These are phyloP conservation scores for Dysidea cf. avara DNA, from an alignment of 37 sponge, comb jelly and placozoan species.

Conservation along the genomic window DNA sequence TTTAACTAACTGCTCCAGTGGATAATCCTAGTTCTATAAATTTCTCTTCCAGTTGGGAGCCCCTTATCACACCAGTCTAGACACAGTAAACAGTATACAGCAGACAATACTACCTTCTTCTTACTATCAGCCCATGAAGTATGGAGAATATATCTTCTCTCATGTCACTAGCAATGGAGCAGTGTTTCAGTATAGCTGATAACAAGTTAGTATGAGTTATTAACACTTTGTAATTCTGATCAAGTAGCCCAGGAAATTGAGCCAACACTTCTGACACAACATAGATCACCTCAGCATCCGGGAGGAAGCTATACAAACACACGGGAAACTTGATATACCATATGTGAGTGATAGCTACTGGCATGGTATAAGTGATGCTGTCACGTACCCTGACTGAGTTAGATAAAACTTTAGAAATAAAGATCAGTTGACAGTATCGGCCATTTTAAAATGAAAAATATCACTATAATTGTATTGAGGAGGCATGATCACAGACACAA, in stretches of 20 bases:
- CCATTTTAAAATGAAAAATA: too few relatives aligned
- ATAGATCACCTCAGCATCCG: conserved; percentile 78
- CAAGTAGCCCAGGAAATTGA: conserved; percentile 46
- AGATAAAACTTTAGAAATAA: too few relatives aligned
- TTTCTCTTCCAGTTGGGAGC: too few relatives aligned
- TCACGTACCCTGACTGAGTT: not conserved
- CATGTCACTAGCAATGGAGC: conserved; percentile 58
- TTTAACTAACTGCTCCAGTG: too few relatives aligned
- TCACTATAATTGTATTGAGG: too few relatives aligned
- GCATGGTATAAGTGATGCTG: not conserved
- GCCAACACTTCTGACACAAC: conserved; percentile 67
- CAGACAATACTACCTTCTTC: too few relatives aligned
- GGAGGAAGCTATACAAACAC: conserved; percentile 45
- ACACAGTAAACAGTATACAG: too few relatives aligned
- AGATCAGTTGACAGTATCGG: too few relatives aligned
- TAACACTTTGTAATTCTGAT: conserved; percentile 38
- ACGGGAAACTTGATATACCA: not conserved
- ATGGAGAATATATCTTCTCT: conserved; percentile 10
- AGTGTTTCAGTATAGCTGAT: conserved; percentile 54
- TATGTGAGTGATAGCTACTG: not conserved
- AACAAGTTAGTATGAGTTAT: conserved; percentile 69
- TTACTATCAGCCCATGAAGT: too few relatives aligned
- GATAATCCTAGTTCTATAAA: too few relatives aligned
- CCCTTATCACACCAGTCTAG: too few relatives aligned
- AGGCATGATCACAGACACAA: too few relatives aligned